Base-by-base conservation (phyloP, 2,888 invertebrate genomes). In the Alloscopus bannaensis region DNA sequence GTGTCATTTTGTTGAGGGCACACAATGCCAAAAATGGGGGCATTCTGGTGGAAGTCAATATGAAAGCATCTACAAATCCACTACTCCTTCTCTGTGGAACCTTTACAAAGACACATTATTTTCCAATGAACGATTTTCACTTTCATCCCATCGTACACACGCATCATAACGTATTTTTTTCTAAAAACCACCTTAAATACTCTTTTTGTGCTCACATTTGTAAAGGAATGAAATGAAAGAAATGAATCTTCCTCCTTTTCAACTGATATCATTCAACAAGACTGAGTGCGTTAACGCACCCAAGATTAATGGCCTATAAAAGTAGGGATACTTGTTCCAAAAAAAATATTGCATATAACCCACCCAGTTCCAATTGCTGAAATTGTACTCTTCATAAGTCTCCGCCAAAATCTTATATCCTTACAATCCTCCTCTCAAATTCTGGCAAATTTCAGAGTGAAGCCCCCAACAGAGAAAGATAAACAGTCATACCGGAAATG, bases 281-380 rank as follows among this genome's bases (percentile, higher is more conserved):
- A 70, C 64, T 70, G 69, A 72, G 77, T 76, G 68, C 72, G 68
- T 71, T 71, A 76, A 71, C 69, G 70, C 59, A 70, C 70, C 22
- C 71, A 81, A 83, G 83, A 83, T 83, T 83, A 83, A 83, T 83
- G 83, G 83, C 52, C 81, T 83, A 81, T 83, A 83, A 80, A 82
- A 20, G n/a, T n/a, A n/a, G n/a, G n/a, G n/a, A n/a, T n/a, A n/a
- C n/a, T n/a, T n/a, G n/a, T n/a, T n/a, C n/a, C n/a, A n/a, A n/a
- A n/a, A n/a, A n/a, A n/a, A n/a, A n/a, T n/a, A n/a, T n/a, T n/a
- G n/a, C n/a, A n/a, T n/a, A n/a, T n/a, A n/a, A n/a, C n/a, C n/a
- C n/a, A n/a, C n/a, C n/a, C n/a, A n/a, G n/a, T n/a, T n/a, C n/a
- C n/a, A n/a, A n/a, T n/a, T n/a, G n/a, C n/a, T n/a, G n/a, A n/a